Percentiles rank a stretch among this genome's conserved stretches.
phyloP scores from a whole-genome alignment of 35 echinoderm and acorn worm genomes.

The Apostichopus parvimensis region DNA sequence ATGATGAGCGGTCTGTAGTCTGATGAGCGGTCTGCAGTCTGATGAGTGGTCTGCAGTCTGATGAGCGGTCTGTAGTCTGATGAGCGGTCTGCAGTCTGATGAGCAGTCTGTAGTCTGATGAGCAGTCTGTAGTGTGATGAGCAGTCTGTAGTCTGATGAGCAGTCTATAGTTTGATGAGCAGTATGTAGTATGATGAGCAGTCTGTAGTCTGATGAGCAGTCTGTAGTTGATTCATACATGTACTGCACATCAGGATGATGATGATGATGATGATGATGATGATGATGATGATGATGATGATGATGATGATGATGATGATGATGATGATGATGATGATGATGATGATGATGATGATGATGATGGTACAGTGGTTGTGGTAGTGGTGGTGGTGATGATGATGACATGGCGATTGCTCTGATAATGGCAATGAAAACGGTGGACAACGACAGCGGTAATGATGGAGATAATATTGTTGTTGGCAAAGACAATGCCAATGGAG shows the following conservation, averaged over 20 bases:
- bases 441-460: neutral
- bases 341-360: slow-evolving; percentile 23
- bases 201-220: too few species aligned
- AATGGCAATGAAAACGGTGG: neutral
- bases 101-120: too few species aligned
- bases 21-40: too few species aligned
- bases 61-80: too few species aligned
- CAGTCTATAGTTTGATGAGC: too few species aligned
- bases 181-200: too few species aligned
- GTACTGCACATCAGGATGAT: neutral
- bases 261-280: slow-evolving; percentile 31
- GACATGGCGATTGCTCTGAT: neutral
- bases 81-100: too few species aligned
- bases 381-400: neutral
- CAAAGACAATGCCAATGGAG: neutral
- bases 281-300: slow-evolving; percentile 18
- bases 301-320: slow-evolving; percentile 24
- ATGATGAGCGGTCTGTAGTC: too few species aligned
- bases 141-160: too few species aligned
- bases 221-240: neutral
- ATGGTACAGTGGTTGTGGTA: neutral
- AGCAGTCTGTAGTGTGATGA: too few species aligned
- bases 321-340: slow-evolving; percentile 1
- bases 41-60: too few species aligned
- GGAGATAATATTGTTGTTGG: neutral